Evolutionary conservation across 2,113 vertebrate genomes (phyloP).

Genomic region (Anas platyrhynchos): DNA sequence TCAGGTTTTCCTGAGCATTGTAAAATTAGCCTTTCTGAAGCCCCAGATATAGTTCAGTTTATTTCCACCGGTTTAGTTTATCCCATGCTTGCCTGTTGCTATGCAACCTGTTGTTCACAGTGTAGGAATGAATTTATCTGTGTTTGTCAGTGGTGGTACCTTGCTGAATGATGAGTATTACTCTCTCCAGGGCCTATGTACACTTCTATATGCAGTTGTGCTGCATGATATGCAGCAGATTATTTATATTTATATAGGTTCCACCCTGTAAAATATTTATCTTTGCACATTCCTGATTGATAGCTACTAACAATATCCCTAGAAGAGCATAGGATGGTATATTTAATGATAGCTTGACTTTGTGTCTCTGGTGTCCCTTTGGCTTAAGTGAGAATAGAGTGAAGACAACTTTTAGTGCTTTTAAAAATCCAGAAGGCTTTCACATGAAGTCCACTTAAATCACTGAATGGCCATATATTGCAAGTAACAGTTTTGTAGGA

Average conservation of each 20-base stretch:
- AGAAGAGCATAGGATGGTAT: not conserved
- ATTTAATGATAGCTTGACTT: not conserved
- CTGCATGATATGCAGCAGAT: not conserved
- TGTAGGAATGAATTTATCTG: not conserved
- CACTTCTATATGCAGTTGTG: not conserved
- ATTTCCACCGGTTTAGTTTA: not conserved
- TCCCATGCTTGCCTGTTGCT: not conserved
- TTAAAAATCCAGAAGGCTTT: not conserved
- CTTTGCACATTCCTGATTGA: not conserved
- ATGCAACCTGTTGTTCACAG: not conserved
- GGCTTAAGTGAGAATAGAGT: not conserved
- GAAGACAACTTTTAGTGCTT: not conserved
- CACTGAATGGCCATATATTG: not conserved
- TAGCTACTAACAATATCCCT: not conserved
- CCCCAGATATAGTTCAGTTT: not conserved
- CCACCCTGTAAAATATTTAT: not conserved
- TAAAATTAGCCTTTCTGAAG: slow-evolving; percentile 8
- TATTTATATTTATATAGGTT: not conserved
- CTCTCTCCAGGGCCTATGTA: not conserved
- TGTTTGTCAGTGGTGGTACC: not conserved
- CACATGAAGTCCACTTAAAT: not conserved
- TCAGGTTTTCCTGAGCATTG: not conserved
- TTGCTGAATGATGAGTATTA: not conserved
- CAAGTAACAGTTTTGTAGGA: not conserved
- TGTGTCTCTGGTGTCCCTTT: not conserved